These are phyloP conservation scores for Harlomillsia oculata DNA, from an alignment of 1,140 invertebrate genomes.

Conservation along the genomic window DNA sequence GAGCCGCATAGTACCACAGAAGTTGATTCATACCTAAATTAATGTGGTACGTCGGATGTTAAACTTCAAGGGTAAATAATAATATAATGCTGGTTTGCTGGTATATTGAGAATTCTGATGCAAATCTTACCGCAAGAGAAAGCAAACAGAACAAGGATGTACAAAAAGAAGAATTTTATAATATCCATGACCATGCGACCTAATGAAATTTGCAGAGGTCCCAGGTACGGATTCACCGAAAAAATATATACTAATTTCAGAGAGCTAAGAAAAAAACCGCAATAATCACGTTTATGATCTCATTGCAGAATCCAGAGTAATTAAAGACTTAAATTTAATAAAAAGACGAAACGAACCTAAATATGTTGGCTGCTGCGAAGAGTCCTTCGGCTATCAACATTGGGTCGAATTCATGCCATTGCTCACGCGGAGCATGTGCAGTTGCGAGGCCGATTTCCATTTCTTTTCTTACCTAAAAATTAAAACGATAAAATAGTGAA, in stretches of 20 bases:
- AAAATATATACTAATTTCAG: conserved; percentile 98
- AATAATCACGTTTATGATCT: background rate
- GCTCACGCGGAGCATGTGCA: conserved; percentile 49
- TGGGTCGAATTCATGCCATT: conserved; percentile 88
- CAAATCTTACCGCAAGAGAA: conserved; percentile 75
- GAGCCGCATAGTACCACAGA: conserved; percentile 92
- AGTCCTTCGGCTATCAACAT: conserved; percentile 88
- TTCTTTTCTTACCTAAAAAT: conserved; percentile 9
- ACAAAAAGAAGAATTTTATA: conserved; percentile 93
- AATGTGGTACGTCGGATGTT: too few species aligned
- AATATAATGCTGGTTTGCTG: background rate
- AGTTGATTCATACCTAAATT: conserved; percentile 62
- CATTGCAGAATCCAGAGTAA: background rate
- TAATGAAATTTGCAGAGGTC: conserved; percentile 86
- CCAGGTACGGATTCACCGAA: conserved; percentile 95
- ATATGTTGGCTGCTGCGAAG: conserved; percentile 91
- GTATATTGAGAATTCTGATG: background rate
- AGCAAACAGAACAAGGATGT: conserved; percentile 90
- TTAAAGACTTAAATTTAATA: background rate
- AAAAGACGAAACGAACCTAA: conserved; percentile 47
- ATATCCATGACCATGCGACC: conserved; percentile 97
- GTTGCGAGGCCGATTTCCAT: conserved; percentile 33
- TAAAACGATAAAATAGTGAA: background rate
- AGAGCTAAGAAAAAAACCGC: conserved; percentile 53
- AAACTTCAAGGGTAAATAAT: too few species aligned